These are phyloP conservation scores for Apamea sordens DNA, from an alignment of 2,888 invertebrate genomes.

Conservation along the genomic window DNA sequence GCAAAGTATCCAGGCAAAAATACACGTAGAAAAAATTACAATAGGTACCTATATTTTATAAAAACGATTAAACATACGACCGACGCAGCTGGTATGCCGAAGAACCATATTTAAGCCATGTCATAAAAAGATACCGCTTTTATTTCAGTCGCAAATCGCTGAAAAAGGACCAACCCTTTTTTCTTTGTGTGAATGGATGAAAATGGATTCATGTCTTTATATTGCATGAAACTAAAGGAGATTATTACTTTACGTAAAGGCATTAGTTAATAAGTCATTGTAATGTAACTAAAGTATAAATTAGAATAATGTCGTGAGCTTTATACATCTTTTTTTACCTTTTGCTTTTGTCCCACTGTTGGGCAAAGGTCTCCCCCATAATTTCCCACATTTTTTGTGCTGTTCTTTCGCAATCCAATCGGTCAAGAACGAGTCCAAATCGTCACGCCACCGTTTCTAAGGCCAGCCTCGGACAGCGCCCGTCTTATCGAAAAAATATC, in stretches of 20 bases:
- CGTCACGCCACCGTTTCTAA: no score
- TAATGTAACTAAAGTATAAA: background rate
- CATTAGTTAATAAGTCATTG: background rate
- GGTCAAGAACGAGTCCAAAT: no score
- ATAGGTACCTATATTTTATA: background rate
- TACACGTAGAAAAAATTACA: background rate
- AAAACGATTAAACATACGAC: background rate
- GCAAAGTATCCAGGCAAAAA: background rate
- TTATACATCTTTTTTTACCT: background rate
- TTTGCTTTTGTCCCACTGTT: no score
- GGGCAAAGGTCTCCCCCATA: no score
- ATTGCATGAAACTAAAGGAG: constrained; percentile 10
- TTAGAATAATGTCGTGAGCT: background rate
- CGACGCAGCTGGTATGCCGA: constrained; percentile 38
- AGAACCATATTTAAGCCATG: constrained; percentile 48
- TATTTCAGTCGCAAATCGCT: constrained; percentile 48
- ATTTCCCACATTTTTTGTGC: no score
- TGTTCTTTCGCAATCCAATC: no score
- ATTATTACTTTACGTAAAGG: background rate
- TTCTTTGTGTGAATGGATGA: no score
- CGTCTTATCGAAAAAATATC: background rate
- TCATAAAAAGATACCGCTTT: constrained; percentile 59
- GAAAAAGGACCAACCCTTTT: constrained; percentile 1
- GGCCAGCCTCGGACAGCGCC: no score
- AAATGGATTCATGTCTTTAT: no score